Conservation (phyloP, 2,797 vertebrate genomes). For the Cottoperca gobio region DNA sequence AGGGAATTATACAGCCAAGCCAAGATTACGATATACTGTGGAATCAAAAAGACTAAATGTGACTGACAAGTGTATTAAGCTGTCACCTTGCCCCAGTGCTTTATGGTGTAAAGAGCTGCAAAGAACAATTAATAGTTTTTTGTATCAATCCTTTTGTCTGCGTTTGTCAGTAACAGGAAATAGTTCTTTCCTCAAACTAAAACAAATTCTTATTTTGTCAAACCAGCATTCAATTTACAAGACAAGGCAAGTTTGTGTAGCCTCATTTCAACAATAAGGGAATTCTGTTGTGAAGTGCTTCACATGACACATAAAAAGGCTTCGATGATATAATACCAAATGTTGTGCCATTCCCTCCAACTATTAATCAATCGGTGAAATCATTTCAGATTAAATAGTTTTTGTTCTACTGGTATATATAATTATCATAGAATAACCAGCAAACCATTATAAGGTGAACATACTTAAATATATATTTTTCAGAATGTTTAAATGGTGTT, state of each 20-base stretch:
- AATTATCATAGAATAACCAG: not conserved
- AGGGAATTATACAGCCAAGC: constrained; percentile 27
- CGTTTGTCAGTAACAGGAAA: not conserved
- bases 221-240: not conserved
- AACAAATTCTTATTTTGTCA: not conserved
- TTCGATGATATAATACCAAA: not conserved
- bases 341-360: not conserved
- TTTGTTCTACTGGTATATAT: not conserved
- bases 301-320: not conserved
- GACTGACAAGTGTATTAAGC: not conserved
- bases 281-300: not conserved
- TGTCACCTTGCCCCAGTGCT: not conserved
- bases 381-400: not conserved
- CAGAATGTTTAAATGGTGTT: not conserved
- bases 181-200: not conserved
- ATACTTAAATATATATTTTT: not conserved
- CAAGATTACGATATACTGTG: constrained; percentile 1
- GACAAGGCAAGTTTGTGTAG: not conserved
- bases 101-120: not conserved
- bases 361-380: not conserved
- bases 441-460: not conserved
- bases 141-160: not conserved
- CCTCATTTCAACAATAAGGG: not conserved
- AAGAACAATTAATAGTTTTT: not conserved
- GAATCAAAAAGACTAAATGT: not conserved